Percentiles rank a stretch among this genome's conserved stretches.
phyloP scores from a whole-genome alignment of 2,888 invertebrate genomes.

The Aspidiotus rigidus region DNA sequence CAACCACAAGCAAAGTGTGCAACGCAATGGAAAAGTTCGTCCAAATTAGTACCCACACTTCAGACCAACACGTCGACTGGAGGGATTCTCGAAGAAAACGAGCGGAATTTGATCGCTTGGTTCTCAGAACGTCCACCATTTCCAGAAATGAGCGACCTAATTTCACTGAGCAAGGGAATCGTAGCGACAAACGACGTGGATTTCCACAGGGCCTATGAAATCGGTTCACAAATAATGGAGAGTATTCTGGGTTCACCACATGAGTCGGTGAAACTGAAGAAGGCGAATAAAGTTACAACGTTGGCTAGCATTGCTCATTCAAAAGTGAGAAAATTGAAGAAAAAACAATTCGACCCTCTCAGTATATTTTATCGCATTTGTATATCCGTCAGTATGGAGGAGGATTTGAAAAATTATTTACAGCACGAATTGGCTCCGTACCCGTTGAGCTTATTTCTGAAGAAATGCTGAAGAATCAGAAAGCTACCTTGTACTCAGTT shows the following conservation, averaged over 20 bases:
- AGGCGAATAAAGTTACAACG: not conserved
- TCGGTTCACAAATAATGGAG: not conserved
- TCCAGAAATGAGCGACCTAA: slow-evolving; percentile 9
- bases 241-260: not conserved
- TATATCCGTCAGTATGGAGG: slow-evolving; percentile 36
- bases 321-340: not conserved
- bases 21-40: too few relatives aligned
- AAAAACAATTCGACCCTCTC: slow-evolving; percentile 36
- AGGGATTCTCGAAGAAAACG: too few relatives aligned
- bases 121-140: slow-evolving; percentile 13
- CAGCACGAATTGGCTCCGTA: slow-evolving; percentile 37
- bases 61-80: too few relatives aligned
- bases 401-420: slow-evolving; percentile 33
- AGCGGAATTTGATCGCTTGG: too few relatives aligned
- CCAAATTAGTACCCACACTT: too few relatives aligned
- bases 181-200: not conserved
- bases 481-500: slow-evolving; percentile 14
- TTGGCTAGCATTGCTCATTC: not conserved
- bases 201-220: not conserved
- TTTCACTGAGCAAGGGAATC: not conserved
- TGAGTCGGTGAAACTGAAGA: not conserved
- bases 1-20: too few relatives aligned
- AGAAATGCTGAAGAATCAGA: slow-evolving; percentile 17
- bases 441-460: slow-evolving; percentile 35
- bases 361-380: slow-evolving; percentile 39